Percentiles rank a stretch among this genome's conserved stretches.
phyloP scores from a whole-genome alignment of 2,888 invertebrate genomes.

The Dichetophora obliterata region DNA sequence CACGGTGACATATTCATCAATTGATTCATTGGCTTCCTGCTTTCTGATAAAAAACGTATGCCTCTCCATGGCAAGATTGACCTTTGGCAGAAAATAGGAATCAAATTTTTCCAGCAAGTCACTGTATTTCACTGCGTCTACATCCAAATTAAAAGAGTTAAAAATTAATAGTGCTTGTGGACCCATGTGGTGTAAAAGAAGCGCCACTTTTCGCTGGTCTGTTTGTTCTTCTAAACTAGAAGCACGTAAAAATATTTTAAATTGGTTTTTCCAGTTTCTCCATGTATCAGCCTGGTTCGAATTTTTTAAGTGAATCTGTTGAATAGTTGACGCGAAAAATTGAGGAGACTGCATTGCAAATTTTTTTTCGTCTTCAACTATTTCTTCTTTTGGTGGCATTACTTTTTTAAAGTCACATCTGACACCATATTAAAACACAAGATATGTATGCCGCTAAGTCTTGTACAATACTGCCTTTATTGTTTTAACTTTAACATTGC shows the following conservation, averaged over 20 bases:
- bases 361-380: no score
- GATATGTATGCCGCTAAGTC: no score
- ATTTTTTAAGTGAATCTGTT: background rate
- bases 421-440: no score
- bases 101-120: constrained; percentile 22
- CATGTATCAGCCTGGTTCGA: no score
- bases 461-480: no score
- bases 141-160: constrained; percentile 27
- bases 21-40: constrained; percentile 25
- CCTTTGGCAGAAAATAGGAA: background rate
- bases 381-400: no score
- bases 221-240: constrained; percentile 23
- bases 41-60: constrained; percentile 2
- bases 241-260: constrained; percentile 25
- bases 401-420: no score
- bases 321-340: no score
- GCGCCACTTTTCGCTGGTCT: constrained; percentile 26
- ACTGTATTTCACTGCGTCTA: background rate
- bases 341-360: no score
- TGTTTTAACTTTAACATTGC: no score
- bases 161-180: constrained; percentile 1
- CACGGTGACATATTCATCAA: constrained; percentile 3
- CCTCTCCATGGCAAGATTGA: constrained; percentile 20
- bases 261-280: background rate
- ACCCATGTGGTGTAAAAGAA: background rate